These are phyloP conservation scores for Mythimna pallens DNA, from an alignment of 2,888 invertebrate species.

Conservation along the genomic window DNA sequence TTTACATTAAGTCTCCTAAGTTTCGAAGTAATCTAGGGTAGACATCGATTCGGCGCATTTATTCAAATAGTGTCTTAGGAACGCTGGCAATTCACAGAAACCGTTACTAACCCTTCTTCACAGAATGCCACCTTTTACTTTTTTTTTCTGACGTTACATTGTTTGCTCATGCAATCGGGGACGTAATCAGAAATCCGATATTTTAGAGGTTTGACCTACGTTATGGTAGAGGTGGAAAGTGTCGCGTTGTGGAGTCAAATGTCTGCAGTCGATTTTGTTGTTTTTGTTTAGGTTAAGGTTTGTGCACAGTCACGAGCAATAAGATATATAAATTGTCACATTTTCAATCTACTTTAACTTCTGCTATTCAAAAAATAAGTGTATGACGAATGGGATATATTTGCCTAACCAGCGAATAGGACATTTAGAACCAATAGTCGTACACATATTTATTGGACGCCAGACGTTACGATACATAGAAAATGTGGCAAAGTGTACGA, in stretches of 20 bases:
- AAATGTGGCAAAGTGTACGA: too few species aligned
- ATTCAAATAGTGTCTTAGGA: conserved; percentile 44
- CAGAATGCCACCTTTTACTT: conserved; percentile 40
- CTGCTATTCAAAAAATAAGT: too few species aligned
- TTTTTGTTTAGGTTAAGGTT: conserved; percentile 8
- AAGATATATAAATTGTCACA: too few species aligned
- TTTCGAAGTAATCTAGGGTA: conserved; percentile 54
- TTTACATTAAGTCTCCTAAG: conserved; percentile 39
- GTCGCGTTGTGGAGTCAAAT: conserved; percentile 37
- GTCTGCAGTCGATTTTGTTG: conserved; percentile 34
- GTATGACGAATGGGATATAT: too few species aligned
- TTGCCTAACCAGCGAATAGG: too few species aligned
- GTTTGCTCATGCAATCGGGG: conserved; percentile 57
- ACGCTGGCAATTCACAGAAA: conserved; percentile 36
- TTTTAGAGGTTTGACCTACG: conserved; percentile 47
- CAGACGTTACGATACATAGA: too few species aligned
- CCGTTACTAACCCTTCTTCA: conserved; percentile 40
- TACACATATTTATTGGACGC: too few species aligned
- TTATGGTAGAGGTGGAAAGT: conserved; percentile 46
- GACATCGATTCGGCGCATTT: conserved; percentile 56
- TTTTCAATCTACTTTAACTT: too few species aligned
- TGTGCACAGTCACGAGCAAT: too few species aligned
- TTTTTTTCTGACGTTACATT: conserved; percentile 35
- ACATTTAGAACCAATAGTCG: too few species aligned
- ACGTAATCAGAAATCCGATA: conserved; percentile 54